Evolutionary conservation across 2,113 vertebrate species (phyloP), one percentile per base, ranked within the genome.

Genomic region (Maccullochella peelii): DNA sequence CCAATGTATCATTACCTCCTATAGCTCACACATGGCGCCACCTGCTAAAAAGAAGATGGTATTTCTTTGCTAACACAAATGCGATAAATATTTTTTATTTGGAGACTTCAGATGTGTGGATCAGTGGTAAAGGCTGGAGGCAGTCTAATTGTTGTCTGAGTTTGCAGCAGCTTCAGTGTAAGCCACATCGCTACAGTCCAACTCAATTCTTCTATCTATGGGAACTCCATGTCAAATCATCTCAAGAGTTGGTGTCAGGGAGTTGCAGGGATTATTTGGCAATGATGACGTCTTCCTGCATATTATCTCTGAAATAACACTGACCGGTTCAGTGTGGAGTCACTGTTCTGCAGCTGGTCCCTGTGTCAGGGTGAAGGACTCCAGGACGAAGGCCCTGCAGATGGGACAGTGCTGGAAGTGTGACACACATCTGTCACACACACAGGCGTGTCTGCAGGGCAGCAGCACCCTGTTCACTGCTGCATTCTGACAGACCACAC

Each of bases 331-430:
- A 42, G 5, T 14, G 0, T 21, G 33, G 44, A 36, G 52, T 80
- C 67, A 72, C 0, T 7, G 50, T 5, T 70, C 14, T 27, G 61
- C 33, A n/a, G 68, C 20, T n/a, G 44, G 36, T 21, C 21, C 54
- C 23, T 49, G 83, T 16, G 90, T 88, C 16, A 99, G 94, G 1
- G 95, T 90, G 25, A 99, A 99, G 15, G 97, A 97, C 82, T 99
- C 97, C 5, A 94, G 89, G 18, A 99, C 95, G 25, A 97, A 97
- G 25, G 97, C 97, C 54, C 98, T 94, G 90, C 98, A 99, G 93
- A 99, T 98, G 0, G 98, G 98, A 74, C 98, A 99, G 91, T 97
- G 97, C 83, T 97, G 97, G 75, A 99, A 97, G 59, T 94, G 96
- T 1, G 85, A 89, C 36, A 97, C 82, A 6, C 98, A 99, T 80